Conservation (phyloP, 2,113 vertebrate genomes). For the Notechis scutatus region DNA sequence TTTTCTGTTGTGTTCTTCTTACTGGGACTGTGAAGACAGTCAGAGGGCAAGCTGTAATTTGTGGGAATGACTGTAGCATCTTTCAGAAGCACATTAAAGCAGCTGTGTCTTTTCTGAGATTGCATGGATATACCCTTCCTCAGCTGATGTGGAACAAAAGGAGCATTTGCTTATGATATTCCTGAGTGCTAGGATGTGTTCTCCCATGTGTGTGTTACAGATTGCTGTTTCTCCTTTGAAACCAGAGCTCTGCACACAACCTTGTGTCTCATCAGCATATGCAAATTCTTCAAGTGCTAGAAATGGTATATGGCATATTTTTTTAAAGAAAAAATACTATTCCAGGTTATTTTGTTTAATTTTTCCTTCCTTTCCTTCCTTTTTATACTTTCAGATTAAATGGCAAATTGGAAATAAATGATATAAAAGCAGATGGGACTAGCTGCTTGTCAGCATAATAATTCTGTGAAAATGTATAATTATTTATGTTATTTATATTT, state of each 20-base stretch:
- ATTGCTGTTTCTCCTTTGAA: not conserved
- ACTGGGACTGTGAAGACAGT: not conserved
- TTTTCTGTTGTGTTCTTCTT: constrained; percentile 45
- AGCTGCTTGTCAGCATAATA: not conserved
- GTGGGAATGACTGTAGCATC: not conserved
- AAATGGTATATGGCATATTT: constrained; percentile 4
- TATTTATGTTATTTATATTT: not conserved
- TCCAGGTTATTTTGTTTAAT: not conserved
- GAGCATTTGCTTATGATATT: not conserved
- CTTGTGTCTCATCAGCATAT: constrained; percentile 5
- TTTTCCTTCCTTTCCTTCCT: not conserved
- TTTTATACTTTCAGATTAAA: not conserved
- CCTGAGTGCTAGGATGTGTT: not conserved
- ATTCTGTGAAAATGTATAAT: not conserved
- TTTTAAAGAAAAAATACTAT: not conserved
- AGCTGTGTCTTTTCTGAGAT: not conserved
- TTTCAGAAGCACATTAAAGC: not conserved
- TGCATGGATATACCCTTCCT: not conserved
- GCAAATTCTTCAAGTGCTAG: constrained; percentile 18
- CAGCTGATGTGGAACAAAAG: not conserved
- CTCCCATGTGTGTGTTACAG: not conserved
- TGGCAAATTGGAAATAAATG: not conserved
- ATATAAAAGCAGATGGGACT: not conserved
- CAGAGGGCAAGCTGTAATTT: not conserved
- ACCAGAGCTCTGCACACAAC: not conserved